These are phyloP conservation scores for Agrypnus murinus DNA, from an alignment of 2,888 invertebrate genomes.

Conservation along the genomic window DNA sequence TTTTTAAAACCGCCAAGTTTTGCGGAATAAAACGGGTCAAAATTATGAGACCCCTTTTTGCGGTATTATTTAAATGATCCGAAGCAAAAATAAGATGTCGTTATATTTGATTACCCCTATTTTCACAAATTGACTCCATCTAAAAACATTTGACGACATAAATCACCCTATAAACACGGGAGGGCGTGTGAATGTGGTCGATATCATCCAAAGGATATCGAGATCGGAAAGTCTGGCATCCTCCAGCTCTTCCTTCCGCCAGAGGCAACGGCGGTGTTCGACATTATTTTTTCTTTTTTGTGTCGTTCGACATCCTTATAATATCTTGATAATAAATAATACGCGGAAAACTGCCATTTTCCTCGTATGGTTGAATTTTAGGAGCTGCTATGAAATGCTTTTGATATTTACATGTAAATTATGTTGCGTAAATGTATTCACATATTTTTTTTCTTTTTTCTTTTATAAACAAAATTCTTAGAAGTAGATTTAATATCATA, in stretches of 20 bases:
- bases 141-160: slow-evolving; percentile 52
- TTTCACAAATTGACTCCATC: slow-evolving; percentile 49
- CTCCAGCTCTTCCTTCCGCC: slow-evolving; percentile 50
- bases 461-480: too few relatives aligned
- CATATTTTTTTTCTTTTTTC: slow-evolving; percentile 4
- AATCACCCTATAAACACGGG: slow-evolving; percentile 51
- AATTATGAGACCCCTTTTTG: too few relatives aligned
- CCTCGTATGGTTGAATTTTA: slow-evolving; percentile 31
- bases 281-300: slow-evolving; percentile 50
- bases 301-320: slow-evolving; percentile 49
- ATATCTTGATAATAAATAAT: slow-evolving; percentile 51
- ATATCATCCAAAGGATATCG: slow-evolving; percentile 51
- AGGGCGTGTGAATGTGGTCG: slow-evolving; percentile 52
- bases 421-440: slow-evolving; percentile 10
- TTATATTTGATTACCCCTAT: slow-evolving; percentile 47
- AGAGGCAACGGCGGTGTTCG: slow-evolving; percentile 47
- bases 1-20: too few relatives aligned
- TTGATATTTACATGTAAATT: slow-evolving; percentile 16
- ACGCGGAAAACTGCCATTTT: slow-evolving; percentile 46
- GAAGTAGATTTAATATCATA: too few relatives aligned
- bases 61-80: slow-evolving; percentile 22
- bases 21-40: too few relatives aligned
- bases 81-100: slow-evolving; percentile 35
- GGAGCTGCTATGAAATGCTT: slow-evolving; percentile 8
- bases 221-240: slow-evolving; percentile 52